These are phyloP conservation scores for Apostichopus parvimensis DNA, from an alignment of 35 echinoderm and acorn worm genomes.

Conservation along the genomic window DNA sequence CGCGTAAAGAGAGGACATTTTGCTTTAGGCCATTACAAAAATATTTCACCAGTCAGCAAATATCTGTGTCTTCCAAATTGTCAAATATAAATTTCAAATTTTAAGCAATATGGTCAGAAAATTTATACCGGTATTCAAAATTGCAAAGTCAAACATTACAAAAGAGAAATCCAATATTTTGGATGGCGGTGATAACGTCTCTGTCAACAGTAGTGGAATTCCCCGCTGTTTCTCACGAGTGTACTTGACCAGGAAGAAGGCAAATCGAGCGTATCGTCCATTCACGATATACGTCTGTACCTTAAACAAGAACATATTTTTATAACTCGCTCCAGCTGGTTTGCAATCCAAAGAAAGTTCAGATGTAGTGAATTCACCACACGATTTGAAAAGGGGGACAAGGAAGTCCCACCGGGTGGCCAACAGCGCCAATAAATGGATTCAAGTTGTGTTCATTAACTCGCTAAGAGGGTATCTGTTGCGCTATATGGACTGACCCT, in stretches of 20 bases:
- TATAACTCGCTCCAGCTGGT: slow-evolving; percentile 34
- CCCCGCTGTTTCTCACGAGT: slow-evolving; percentile 25
- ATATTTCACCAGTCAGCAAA: no score
- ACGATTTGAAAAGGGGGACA: slow-evolving; percentile 3
- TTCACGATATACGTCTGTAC: background rate
- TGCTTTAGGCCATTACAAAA: no score
- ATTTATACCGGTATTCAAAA: no score
- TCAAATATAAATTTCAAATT: no score
- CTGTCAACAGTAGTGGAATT: background rate
- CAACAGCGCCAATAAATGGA: slow-evolving; percentile 31
- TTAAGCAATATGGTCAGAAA: no score
- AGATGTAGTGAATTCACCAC: slow-evolving; percentile 30
- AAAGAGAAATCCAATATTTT: no score
- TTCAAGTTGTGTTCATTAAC: slow-evolving; percentile 8
- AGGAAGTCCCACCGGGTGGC: slow-evolving; percentile 31
- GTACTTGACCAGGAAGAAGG: background rate
- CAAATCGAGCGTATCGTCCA: slow-evolving; percentile 10
- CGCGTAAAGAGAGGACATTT: no score
- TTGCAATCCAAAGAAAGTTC: slow-evolving; percentile 32
- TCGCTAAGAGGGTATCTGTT: background rate
- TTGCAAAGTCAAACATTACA: no score
- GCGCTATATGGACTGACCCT: slow-evolving; percentile 21
- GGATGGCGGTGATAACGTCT: no score
- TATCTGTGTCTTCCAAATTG: no score
- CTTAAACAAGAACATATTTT: slow-evolving; percentile 46